A percentile compares a stretch with the other conserved stretches of the same genome.
Evolutionary conservation across 1,140 invertebrate species (phyloP).

Genomic region (Drusus annulatus): DNA sequence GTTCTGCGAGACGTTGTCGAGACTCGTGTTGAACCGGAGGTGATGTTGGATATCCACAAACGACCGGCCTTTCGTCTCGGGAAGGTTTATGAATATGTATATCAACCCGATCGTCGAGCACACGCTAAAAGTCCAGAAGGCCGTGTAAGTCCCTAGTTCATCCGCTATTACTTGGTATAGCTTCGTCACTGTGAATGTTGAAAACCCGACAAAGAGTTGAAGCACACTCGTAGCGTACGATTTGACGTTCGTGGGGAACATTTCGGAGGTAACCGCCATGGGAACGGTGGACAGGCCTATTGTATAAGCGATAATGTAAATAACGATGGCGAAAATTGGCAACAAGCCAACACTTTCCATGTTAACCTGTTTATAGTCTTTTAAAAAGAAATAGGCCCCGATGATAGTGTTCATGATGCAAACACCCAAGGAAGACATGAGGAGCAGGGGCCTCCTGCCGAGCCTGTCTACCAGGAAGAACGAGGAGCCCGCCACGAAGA

Average conservation of each 20-base stretch:
- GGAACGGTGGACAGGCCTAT: conserved; percentile 82
- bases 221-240: conserved; percentile 79
- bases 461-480: conserved; percentile 79
- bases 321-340: conserved; percentile 77
- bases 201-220: conserved; percentile 79
- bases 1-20: conserved; percentile 32
- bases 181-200: conserved; percentile 83
- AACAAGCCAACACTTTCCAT: conserved; percentile 71
- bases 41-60: conserved; percentile 72
- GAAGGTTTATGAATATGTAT: conserved; percentile 78
- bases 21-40: conserved; percentile 61
- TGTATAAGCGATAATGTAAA: conserved; percentile 80
- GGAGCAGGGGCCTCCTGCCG: conserved; percentile 79
- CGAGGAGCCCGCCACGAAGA: conserved; percentile 75
- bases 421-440: conserved; percentile 74
- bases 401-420: conserved; percentile 72
- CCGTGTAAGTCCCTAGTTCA: conserved; percentile 76
- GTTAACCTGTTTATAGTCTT: conserved; percentile 60
- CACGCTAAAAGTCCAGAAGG: conserved; percentile 82
- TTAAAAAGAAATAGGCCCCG: conserved; percentile 74
- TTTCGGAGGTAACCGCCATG: conserved; percentile 80
- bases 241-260: conserved; percentile 81
- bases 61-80: conserved; percentile 88
- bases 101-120: conserved; percentile 76
- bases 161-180: conserved; percentile 79